Evolutionary conservation across 2,113 vertebrate genomes (phyloP).

Genomic region (Nothocercus nigrocapillus): DNA sequence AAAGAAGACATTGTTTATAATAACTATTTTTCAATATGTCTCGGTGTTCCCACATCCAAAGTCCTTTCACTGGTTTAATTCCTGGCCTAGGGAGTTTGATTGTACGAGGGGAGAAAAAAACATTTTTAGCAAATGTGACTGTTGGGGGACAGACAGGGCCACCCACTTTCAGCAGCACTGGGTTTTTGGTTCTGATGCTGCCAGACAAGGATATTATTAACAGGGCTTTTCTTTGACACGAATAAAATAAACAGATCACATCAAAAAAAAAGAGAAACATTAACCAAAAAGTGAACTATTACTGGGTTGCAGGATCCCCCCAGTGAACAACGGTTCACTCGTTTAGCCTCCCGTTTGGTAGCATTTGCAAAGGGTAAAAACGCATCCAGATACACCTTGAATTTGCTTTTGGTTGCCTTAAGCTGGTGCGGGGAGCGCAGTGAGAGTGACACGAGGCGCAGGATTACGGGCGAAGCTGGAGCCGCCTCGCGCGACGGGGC

Average conservation of each 20-base stretch:
- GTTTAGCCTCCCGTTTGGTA: not conserved
- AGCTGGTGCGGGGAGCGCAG: not conserved
- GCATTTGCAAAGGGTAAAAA: not conserved
- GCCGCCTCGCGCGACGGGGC: not conserved
- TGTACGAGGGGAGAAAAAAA: not conserved
- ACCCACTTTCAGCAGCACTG: slow-evolving; percentile 20
- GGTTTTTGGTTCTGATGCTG: not conserved
- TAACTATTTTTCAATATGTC: slow-evolving; percentile 54
- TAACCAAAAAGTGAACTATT: not conserved
- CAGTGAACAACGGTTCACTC: not conserved
- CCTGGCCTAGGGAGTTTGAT: not conserved
- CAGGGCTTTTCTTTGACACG: not conserved
- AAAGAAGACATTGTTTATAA: slow-evolving; percentile 32
- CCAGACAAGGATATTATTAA: not conserved
- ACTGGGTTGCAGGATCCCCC: not conserved
- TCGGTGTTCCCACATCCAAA: not conserved
- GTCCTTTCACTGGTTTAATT: slow-evolving; percentile 36
- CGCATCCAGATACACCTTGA: not conserved
- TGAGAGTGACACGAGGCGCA: not conserved
- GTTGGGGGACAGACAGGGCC: slow-evolving; percentile 21
- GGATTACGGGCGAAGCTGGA: not conserved
- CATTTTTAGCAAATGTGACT: not conserved
- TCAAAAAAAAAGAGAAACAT: not conserved
- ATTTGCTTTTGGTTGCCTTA: not conserved
- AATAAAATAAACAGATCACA: slow-evolving; percentile 26